Evolutionary conservation across 2,113 vertebrate genomes (phyloP).

Genomic region (Sula dactylatra): DNA sequence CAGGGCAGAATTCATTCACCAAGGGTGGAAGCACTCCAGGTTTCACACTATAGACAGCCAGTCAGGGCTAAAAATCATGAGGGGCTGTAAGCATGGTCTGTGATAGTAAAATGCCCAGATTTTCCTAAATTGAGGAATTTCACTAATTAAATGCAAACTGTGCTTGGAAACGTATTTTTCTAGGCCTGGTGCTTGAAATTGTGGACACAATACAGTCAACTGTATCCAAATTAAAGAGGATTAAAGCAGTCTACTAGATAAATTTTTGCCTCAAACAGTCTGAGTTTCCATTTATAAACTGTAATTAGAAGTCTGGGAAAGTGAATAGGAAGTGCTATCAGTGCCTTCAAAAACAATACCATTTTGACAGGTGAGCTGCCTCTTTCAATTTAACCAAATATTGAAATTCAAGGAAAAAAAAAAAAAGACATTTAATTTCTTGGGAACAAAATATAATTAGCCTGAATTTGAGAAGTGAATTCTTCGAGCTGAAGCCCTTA

Average conservation of each 20-base stretch:
- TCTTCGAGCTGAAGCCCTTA: not conserved
- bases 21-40: not conserved
- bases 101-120: not conserved
- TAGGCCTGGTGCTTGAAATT: not conserved
- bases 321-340: not conserved
- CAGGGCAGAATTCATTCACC: not conserved
- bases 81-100: not conserved
- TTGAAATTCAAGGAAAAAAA: not conserved
- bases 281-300: not conserved
- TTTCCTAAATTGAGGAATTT: not conserved
- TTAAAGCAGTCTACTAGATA: not conserved
- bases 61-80: not conserved
- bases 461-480: not conserved
- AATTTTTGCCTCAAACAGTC: not conserved
- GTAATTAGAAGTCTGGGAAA: not conserved
- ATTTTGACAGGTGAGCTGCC: not conserved
- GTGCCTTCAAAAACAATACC: not conserved
- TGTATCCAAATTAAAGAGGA: not conserved
- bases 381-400: not conserved
- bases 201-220: not conserved
- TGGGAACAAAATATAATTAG: not conserved
- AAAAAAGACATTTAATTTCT: not conserved
- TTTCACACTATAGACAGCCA: not conserved
- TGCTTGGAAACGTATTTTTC: not conserved
- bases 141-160: not conserved